Percentiles rank a stretch among this genome's conserved stretches.
Evolutionary conservation across 1,140 invertebrate species (phyloP).

Genomic region (Bradynema listronoti): DNA sequence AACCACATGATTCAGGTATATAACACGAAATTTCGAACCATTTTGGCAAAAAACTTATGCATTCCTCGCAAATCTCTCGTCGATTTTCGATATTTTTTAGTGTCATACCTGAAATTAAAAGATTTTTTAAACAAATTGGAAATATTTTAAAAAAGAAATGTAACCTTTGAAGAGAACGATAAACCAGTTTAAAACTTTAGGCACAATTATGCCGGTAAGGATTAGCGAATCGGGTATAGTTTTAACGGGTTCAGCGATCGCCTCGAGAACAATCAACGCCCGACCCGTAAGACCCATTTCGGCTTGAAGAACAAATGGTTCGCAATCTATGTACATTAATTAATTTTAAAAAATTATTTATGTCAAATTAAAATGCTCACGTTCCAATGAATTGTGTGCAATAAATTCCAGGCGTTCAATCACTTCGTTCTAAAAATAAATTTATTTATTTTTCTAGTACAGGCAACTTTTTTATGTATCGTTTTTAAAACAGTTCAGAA

Average conservation of each 20-base stretch:
- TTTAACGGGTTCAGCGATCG: slow-evolving; percentile 11
- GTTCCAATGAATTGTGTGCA: too few relatives aligned
- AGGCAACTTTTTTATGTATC: too few relatives aligned
- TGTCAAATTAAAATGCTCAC: too few relatives aligned
- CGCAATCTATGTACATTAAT: too few relatives aligned
- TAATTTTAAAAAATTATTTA: too few relatives aligned
- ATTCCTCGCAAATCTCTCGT: slow-evolving; percentile 40
- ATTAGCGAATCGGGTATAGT: too few relatives aligned
- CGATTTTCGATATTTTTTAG: slow-evolving; percentile 30
- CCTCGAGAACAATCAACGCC: slow-evolving; percentile 33
- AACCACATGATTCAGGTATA: too few relatives aligned
- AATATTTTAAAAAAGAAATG: slow-evolving; percentile 12
- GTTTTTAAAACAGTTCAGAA: too few relatives aligned
- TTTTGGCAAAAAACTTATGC: slow-evolving; percentile 23
- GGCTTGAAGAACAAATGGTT: slow-evolving; percentile 49
- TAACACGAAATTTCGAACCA: too few relatives aligned
- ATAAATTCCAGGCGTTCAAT: too few relatives aligned
- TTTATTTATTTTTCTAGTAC: too few relatives aligned
- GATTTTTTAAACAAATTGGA: background rate
- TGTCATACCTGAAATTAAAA: slow-evolving; percentile 30
- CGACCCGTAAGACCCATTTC: slow-evolving; percentile 46
- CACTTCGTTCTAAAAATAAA: too few relatives aligned
- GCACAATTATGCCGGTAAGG: slow-evolving; percentile 6
- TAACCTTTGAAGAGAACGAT: slow-evolving; percentile 38
- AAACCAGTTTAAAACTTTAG: slow-evolving; percentile 41